These are phyloP conservation scores for Griposia aprilina DNA, from an alignment of 2,888 invertebrate genomes.

Conservation along the genomic window DNA sequence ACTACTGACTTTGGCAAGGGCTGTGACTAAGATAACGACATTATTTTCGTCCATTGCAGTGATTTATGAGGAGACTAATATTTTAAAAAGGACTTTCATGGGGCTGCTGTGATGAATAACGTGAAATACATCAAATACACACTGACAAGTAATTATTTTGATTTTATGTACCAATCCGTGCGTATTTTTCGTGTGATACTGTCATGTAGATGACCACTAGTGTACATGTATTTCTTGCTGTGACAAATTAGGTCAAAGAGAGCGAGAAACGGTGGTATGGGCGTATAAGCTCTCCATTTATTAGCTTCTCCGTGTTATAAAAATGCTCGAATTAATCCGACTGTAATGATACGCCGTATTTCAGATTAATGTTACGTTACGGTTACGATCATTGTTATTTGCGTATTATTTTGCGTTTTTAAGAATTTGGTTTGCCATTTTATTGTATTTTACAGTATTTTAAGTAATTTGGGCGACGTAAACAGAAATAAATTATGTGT, in stretches of 20 bases:
- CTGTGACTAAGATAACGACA: background rate
- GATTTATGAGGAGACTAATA: background rate
- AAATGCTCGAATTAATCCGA: conserved; percentile 43
- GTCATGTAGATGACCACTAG: background rate
- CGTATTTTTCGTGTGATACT: background rate
- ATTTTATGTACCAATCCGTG: background rate
- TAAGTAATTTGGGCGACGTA: background rate
- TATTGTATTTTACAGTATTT: conserved; percentile 1
- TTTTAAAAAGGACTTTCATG: background rate
- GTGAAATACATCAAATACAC: background rate
- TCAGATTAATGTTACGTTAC: conserved; percentile 42
- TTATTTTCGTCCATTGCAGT: too few relatives aligned
- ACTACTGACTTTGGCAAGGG: background rate
- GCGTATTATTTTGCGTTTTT: conserved; percentile 36
- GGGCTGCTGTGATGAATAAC: too few relatives aligned
- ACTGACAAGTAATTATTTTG: background rate
- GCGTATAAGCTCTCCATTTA: background rate
- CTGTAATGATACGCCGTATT: conserved; percentile 44
- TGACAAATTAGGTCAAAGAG: too few relatives aligned
- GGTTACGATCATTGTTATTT: conserved; percentile 50
- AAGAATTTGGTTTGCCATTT: conserved; percentile 23
- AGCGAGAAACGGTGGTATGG: too few relatives aligned
- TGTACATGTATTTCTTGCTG: background rate
- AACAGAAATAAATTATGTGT: conserved; percentile 4
- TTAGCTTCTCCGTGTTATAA: background rate